phyloP scores from a whole-genome alignment of 2,797 vertebrate species.

The Enteromius thamalakanensis region DNA sequence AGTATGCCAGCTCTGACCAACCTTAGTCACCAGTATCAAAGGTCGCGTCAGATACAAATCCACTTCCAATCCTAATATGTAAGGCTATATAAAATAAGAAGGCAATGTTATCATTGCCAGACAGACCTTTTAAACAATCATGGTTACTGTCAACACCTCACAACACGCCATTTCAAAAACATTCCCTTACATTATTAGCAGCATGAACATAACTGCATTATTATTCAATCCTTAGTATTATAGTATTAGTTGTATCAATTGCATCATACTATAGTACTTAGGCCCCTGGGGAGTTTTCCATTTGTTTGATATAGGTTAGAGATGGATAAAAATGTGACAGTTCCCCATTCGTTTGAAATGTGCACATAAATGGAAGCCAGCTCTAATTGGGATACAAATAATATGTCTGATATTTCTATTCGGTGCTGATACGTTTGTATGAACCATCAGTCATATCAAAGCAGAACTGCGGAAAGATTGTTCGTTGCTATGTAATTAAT shows the following conservation, averaged over 20 bases:
- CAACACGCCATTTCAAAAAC: conserved; percentile 42
- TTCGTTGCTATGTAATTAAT: conserved; percentile 58
- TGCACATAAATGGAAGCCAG: conserved; percentile 25
- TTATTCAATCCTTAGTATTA: background rate
- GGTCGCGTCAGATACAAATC: background rate
- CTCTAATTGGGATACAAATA: conserved; percentile 27
- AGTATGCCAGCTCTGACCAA: background rate
- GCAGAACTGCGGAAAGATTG: conserved; percentile 42
- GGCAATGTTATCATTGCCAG: conserved; percentile 8
- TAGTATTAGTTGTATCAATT: background rate
- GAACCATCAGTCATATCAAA: conserved; percentile 50
- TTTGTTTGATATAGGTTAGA: background rate
- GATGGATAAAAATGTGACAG: conserved; percentile 4
- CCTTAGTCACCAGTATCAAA: background rate
- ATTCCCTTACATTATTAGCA: conserved; percentile 11
- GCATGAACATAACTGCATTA: background rate
- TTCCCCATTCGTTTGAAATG: conserved; percentile 11
- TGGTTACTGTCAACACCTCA: conserved; percentile 29
- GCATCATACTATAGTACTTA: background rate
- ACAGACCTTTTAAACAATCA: conserved; percentile 33
- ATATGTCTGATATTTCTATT: conserved; percentile 33
- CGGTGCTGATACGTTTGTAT: conserved; percentile 31
- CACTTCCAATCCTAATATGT: conserved; percentile 2
- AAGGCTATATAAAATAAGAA: conserved; percentile 2
- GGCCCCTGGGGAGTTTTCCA: background rate